These are phyloP conservation scores for Siniperca obscura DNA, from an alignment of 2,797 vertebrate species.

Conservation along the genomic window DNA sequence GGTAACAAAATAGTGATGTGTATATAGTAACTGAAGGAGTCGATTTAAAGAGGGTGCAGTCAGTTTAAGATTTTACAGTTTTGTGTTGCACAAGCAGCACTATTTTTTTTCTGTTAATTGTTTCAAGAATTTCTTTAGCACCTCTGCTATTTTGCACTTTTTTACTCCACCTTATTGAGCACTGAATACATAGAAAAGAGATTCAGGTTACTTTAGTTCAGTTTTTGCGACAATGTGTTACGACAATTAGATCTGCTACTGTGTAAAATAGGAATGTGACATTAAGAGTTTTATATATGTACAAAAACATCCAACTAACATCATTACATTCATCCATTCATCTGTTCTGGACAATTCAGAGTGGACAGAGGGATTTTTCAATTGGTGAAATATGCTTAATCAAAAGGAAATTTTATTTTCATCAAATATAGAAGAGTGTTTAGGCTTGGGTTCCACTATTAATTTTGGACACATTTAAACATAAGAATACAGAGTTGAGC, in stretches of 20 bases:
- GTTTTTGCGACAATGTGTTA: slow-evolving; percentile 22
- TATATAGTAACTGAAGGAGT: slow-evolving; percentile 9
- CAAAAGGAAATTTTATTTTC: neutral
- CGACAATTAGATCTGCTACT: slow-evolving; percentile 9
- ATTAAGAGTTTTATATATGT: slow-evolving; percentile 20
- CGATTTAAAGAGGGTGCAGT: slow-evolving; percentile 1
- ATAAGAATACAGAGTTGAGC: neutral
- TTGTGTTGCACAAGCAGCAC: slow-evolving; percentile 34
- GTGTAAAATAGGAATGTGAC: slow-evolving; percentile 36
- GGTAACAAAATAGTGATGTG: neutral
- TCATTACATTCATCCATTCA: neutral
- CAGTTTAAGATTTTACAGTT: slow-evolving; percentile 2
- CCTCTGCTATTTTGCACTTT: slow-evolving; percentile 35
- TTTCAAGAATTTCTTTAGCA: slow-evolving; percentile 10
- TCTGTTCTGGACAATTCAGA: neutral
- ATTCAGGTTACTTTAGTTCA: slow-evolving; percentile 30
- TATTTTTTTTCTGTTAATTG: neutral
- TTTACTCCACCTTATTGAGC: slow-evolving; percentile 4
- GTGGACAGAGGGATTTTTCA: neutral
- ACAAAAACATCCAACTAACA: slow-evolving; percentile 20
- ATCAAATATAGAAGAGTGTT: neutral
- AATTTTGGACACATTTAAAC: neutral
- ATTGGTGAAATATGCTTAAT: neutral
- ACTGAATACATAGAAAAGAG: slow-evolving; percentile 28
- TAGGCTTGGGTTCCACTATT: neutral